Conservation (phyloP, 1,140 invertebrate genomes). For the Drosophila lowei region DNA sequence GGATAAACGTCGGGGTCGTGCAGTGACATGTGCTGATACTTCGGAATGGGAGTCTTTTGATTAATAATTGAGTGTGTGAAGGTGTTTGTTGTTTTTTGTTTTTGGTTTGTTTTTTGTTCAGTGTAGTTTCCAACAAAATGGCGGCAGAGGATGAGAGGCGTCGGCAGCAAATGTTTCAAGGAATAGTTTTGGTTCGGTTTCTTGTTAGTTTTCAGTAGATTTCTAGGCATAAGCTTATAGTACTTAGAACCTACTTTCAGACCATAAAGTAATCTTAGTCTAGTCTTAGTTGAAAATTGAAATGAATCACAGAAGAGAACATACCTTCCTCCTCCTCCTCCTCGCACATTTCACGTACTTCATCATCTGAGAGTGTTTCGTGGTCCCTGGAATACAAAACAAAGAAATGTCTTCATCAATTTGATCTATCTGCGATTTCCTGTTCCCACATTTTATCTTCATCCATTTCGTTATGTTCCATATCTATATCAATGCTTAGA, state of each 20-base stretch:
- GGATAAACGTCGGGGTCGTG: conserved; percentile 94
- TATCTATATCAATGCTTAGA: conserved; percentile 84
- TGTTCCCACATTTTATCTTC: conserved; percentile 85
- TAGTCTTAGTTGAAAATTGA: conserved; percentile 23
- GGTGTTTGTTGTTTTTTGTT: conserved; percentile 24
- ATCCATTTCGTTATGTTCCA: conserved; percentile 86
- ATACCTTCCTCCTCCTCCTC: conserved; percentile 81
- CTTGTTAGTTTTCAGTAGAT: conserved; percentile 48
- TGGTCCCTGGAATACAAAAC: conserved; percentile 84
- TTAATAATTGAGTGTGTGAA: conserved; percentile 62
- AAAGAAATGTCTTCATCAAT: background rate
- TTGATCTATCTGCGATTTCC: no score
- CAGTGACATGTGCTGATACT: conserved; percentile 84
- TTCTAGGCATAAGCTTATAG: conserved; percentile 51
- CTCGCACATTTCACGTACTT: conserved; percentile 85
- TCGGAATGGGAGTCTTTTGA: conserved; percentile 79
- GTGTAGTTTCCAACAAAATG: conserved; percentile 27
- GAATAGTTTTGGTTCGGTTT: conserved; percentile 56
- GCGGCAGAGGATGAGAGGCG: conserved; percentile 41
- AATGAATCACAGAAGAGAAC: background rate
- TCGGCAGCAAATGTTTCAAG: conserved; percentile 58
- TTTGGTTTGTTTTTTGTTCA: conserved; percentile 26
- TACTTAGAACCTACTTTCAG: conserved; percentile 25
- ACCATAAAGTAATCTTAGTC: conserved; percentile 27
- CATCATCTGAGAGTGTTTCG: conserved; percentile 89